Evolutionary conservation across 2,888 invertebrate species (phyloP).

Genomic region (Conistra vaccinii): DNA sequence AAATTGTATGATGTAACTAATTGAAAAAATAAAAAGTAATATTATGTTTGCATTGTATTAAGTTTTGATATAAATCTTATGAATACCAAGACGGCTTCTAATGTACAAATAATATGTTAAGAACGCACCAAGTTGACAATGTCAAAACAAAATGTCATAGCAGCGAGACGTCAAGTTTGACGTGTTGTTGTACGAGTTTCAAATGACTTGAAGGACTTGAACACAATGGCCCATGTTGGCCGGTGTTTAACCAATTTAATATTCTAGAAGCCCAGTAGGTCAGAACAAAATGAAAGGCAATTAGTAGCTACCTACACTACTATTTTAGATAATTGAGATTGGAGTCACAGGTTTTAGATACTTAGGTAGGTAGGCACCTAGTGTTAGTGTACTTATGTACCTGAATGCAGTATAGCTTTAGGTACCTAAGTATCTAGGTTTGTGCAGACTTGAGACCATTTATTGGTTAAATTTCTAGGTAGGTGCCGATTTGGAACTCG

Average conservation of each 20-base stretch:
- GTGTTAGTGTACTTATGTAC: too few relatives aligned
- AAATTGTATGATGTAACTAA: not conserved
- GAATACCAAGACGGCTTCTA: not conserved
- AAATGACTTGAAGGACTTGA: conserved; percentile 7
- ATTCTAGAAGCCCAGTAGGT: not conserved
- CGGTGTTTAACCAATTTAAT: not conserved
- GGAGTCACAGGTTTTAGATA: not conserved
- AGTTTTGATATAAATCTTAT: not conserved
- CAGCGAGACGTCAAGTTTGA: not conserved
- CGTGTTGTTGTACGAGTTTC: conserved; percentile 12
- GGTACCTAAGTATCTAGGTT: too few relatives aligned
- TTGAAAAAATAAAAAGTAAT: not conserved
- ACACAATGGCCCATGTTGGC: not conserved
- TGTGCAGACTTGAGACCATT: not conserved
- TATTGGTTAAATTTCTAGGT: too few relatives aligned
- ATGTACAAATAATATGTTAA: not conserved
- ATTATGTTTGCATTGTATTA: not conserved
- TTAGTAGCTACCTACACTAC: not conserved
- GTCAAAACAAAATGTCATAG: conserved; percentile 29
- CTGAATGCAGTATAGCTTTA: too few relatives aligned
- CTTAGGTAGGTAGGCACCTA: too few relatives aligned
- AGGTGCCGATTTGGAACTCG: too few relatives aligned
- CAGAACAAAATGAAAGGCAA: not conserved
- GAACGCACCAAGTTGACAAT: conserved; percentile 29
- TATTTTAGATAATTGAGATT: conserved; percentile 1